These are phyloP conservation scores for Hyles vespertilio DNA, from an alignment of 1,140 invertebrate genomes.

Conservation along the genomic window DNA sequence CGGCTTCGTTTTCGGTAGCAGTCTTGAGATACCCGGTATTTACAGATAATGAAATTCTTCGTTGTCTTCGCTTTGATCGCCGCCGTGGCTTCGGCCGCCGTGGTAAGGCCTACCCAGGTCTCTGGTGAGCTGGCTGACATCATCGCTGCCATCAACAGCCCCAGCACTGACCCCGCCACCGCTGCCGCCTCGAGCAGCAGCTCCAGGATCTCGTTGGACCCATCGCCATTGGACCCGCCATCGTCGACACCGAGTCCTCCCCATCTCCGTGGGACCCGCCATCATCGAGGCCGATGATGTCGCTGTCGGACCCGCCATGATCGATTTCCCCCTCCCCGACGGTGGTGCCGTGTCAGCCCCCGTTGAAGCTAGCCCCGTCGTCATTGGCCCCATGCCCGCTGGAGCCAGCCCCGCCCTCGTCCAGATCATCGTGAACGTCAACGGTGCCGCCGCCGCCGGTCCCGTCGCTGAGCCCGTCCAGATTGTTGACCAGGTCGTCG, in stretches of 20 bases:
- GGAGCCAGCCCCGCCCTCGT: slow-evolving; percentile 3
- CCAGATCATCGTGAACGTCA: slow-evolving; percentile 20
- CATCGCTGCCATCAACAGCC: slow-evolving; percentile 49
- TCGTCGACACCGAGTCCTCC: slow-evolving; percentile 21
- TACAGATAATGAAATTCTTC: slow-evolving; percentile 54
- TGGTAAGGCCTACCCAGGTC: slow-evolving; percentile 20
- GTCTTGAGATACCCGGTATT: too few relatives aligned
- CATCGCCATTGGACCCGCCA: too few relatives aligned
- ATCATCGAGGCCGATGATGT: slow-evolving; percentile 13
- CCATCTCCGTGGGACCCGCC: slow-evolving; percentile 25
- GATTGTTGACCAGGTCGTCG: too few relatives aligned
- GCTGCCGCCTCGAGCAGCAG: slow-evolving; percentile 46
- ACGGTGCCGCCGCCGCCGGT: neutral
- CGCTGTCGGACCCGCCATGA: slow-evolving; percentile 13
- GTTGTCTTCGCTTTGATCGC: slow-evolving; percentile 40
- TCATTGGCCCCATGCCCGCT: neutral
- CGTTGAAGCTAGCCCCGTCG: neutral
- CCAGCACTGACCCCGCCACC: slow-evolving; percentile 53
- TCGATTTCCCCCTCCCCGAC: neutral
- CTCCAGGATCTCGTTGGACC: slow-evolving; percentile 18
- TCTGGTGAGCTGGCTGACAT: slow-evolving; percentile 23
- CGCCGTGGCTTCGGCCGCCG: slow-evolving; percentile 41
- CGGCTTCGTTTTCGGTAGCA: too few relatives aligned
- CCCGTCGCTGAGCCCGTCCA: slow-evolving; percentile 4
- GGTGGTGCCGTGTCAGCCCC: neutral